Conservation (phyloP, 2,888 invertebrate species). For the Physocephala rufipes region DNA sequence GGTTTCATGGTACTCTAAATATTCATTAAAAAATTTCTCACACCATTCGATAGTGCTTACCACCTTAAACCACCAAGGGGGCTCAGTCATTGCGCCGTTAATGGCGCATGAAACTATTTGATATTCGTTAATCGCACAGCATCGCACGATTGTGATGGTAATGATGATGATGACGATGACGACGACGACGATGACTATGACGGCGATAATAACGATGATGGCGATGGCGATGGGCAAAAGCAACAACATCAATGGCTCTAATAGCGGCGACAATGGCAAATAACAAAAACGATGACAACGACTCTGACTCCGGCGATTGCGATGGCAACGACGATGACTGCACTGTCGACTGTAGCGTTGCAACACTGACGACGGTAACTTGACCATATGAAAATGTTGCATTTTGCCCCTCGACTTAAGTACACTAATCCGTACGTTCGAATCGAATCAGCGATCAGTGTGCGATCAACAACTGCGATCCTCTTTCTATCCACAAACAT, state of each 20-base stretch:
- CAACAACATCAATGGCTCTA: too few species aligned
- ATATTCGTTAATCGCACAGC: constrained; percentile 41
- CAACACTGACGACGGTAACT: constrained; percentile 15
- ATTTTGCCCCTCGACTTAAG: constrained; percentile 42
- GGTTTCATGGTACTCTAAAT: constrained; percentile 20
- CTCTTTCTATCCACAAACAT: constrained; percentile 52
- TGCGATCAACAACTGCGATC: constrained; percentile 36
- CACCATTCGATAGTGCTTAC: constrained; percentile 21
- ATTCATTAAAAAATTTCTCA: constrained; percentile 34
- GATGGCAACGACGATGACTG: background rate
- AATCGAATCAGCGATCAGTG: constrained; percentile 39
- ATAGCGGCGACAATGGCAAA: too few species aligned
- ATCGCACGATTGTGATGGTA: constrained; percentile 41
- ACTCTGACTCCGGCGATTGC: background rate
- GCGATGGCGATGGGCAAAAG: too few species aligned
- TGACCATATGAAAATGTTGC: constrained; percentile 40
- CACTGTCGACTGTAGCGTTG: background rate
- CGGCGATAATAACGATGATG: too few species aligned
- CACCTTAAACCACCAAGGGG: background rate
- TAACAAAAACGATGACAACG: constrained; percentile 3
- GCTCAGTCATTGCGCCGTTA: constrained; percentile 28
- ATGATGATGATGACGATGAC: constrained; percentile 29
- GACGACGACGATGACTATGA: too few species aligned
- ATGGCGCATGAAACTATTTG: constrained; percentile 40
- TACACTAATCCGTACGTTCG: constrained; percentile 43